Base-by-base conservation (phyloP, 2,797 vertebrate species). In the Acanthopagrus latus region DNA sequence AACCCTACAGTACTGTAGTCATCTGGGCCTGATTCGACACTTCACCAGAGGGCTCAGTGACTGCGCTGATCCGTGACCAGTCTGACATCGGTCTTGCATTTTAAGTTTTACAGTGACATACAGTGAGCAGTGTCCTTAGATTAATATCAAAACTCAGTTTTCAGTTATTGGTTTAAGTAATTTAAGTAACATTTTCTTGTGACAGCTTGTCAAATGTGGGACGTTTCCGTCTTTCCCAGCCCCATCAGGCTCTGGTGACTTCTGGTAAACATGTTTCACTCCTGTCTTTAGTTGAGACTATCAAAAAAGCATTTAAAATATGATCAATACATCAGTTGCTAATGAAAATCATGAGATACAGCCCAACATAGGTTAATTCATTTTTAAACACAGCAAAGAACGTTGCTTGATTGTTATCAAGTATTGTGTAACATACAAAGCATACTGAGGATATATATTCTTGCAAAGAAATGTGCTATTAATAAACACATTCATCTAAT, bases 1-100 rank as follows among this genome's bases (percentile, higher is more conserved):
- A 71, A 78, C 50, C 55, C 20, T 65, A 81, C 54, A 41, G 66
- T 59, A 5, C 27, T 69, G 38, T 7, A 71, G 20, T 65, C 21
- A 55, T 38, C 33, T 55, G 50, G 4, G 21, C 25, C 16, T 65
- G 3, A 51, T 52, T 41, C 57, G 16, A 57, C 17, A 50, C 11
- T n/a, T 3, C n/a, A 60, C 29, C 21, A 54, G n/a, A 0, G 0
- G 7, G 25, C 13, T 21, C 8, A 20, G 27, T 16, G 29, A 59
- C 33, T 27, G 20, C 3, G 2, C 52, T 71, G 29, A 71, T 63
- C 58, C 60, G n/a, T 20, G 48, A 56, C 2, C 59, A 21, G 6
- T 68, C 18, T 52, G 18, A 71, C 12, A 10, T 74, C 64, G 60
- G 62, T 58, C 38, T 51, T 17, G 7, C 27, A 8, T 33, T n/a